Evolutionary conservation across 2,797 vertebrate genomes (phyloP), one percentile per base, ranked within the genome.

Genomic region (Ptychadena robeensis): DNA sequence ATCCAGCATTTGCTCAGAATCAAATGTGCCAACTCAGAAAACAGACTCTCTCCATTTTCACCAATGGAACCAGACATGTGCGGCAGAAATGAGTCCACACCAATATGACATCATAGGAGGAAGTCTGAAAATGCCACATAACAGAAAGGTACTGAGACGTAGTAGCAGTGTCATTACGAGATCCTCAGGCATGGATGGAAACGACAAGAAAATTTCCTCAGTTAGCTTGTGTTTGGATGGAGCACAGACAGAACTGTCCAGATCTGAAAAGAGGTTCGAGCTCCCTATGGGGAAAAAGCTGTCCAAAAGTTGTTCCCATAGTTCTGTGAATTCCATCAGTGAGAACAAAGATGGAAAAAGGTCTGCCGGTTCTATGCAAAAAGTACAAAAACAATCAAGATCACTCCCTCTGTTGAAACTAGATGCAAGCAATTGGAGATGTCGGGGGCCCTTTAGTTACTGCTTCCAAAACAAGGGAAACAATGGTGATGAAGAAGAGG

Each of bases 1-100:
- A 94, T 95, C 94, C 92, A 91, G 87, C 92, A 95, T 95, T 94
- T 95, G 95, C 95, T 95, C 94, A 93, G 94, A 94, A 93, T 92
- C 94, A 92, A 93, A 92, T 87, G 92, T 95, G 95, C 95, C 94
- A 94, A 95, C 92, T 93, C 89, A 90, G 92, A 93, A 91, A 87
- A 93, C 92, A 96, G 93, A 94, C 92, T 91, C 93, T 90, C 93
- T 91, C 87, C 91, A 95, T 94, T 90, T 94, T 91, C 92, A 93
- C 91, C 92, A 91, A 93, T 95, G 94, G 90, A 96, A 95, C 88
- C 92, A 91, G 85, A 88, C 91, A 92, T 92, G 90, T 89, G 88
- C 91, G 91, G 91, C 89, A 90, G 91, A 92, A 86, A 92, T 93
- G 88, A 93, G 92, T 87, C 92, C 91, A 93, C 86, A 89, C 87